Evolutionary conservation across 92 coral and sea anemone species (phyloP).

Genomic region (Phenganax subtilis): DNA sequence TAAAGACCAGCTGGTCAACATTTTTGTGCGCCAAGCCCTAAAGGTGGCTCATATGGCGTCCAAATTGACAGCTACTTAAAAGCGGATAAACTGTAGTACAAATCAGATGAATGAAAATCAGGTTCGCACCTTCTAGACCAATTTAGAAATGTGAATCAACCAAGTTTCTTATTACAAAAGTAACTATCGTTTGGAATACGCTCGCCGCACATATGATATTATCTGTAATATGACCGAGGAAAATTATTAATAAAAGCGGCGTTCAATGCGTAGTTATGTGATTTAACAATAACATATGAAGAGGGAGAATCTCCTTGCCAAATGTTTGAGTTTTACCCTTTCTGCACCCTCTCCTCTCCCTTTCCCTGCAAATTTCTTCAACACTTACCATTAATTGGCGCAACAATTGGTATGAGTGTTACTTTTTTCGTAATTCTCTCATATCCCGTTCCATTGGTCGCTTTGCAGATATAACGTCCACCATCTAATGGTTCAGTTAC

Average conservation of each 20-base stretch:
- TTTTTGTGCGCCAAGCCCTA: too few species aligned
- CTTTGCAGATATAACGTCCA: constrained; percentile 35
- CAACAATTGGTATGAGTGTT: constrained; percentile 25
- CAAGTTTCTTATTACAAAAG: not conserved
- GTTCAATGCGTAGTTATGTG: not conserved
- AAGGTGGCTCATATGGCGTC: too few species aligned
- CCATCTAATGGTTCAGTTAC: constrained; percentile 20
- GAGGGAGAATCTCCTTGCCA: not conserved
- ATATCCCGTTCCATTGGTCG: constrained; percentile 21
- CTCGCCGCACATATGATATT: too few species aligned
- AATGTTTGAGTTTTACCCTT: not conserved
- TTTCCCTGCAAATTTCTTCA: not conserved
- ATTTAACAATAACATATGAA: not conserved
- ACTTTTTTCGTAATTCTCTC: constrained; percentile 20
- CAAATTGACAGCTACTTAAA: too few species aligned
- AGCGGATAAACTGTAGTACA: too few species aligned
- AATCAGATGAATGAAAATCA: too few species aligned
- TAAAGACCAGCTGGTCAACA: too few species aligned
- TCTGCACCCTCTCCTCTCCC: not conserved
- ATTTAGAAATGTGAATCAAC: too few species aligned
- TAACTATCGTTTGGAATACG: constrained; percentile 1
- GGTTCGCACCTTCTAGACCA: too few species aligned
- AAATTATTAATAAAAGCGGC: too few species aligned
- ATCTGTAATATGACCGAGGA: too few species aligned
- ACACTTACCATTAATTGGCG: constrained; percentile 4